phyloP scores from a whole-genome alignment of 2,888 invertebrate species.

The Chrysolina americana region DNA sequence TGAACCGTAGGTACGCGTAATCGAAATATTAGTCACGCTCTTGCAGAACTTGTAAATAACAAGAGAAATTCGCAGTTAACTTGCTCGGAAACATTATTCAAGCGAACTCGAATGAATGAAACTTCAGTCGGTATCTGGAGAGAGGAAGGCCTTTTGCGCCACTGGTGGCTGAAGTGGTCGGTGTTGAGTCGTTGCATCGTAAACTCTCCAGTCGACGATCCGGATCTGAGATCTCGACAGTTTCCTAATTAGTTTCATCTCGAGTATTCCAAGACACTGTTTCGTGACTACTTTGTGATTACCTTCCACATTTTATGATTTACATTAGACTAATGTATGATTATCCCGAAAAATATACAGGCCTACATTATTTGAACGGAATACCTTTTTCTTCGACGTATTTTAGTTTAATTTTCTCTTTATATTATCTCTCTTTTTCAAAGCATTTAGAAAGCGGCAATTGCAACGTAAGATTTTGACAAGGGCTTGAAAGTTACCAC shows the following conservation, averaged over 20 bases:
- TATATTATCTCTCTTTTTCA: no score
- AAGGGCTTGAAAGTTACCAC: no score
- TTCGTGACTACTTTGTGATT: no score
- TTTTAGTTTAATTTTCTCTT: no score
- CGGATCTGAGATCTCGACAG: background rate
- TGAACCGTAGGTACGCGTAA: constrained; percentile 36
- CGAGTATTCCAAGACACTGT: no score
- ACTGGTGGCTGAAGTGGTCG: background rate
- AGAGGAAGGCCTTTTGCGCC: constrained; percentile 4
- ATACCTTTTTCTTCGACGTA: no score
- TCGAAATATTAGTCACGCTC: constrained; percentile 44
- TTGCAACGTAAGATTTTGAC: no score
- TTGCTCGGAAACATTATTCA: constrained; percentile 46
- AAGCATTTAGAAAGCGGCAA: no score
- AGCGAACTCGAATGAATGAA: constrained; percentile 44
- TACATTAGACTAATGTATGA: no score
- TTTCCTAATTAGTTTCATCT: background rate
- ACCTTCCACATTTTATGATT: no score
- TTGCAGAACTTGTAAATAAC: constrained; percentile 41
- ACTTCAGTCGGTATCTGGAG: constrained; percentile 31
- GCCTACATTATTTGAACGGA: no score
- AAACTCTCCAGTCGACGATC: background rate
- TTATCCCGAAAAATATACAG: no score
- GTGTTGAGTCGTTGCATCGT: background rate
- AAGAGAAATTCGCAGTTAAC: constrained; percentile 44